These are phyloP conservation scores for Diacarnus erythraeanus DNA, from an alignment of 37 sponge, comb jelly and placozoan species.

Conservation along the genomic window DNA sequence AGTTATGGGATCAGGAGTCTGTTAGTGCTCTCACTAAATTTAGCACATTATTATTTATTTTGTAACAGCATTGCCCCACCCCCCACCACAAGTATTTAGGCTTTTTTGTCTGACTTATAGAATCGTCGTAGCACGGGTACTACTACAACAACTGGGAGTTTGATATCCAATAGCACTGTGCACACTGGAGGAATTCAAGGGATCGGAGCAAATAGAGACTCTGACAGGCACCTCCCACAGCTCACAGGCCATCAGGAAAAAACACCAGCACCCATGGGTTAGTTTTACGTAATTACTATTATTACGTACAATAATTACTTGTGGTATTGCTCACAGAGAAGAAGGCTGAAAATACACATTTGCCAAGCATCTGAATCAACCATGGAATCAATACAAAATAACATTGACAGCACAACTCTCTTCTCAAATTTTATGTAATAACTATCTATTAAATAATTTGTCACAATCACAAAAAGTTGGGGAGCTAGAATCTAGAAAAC, in stretches of 20 bases:
- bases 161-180: not conserved
- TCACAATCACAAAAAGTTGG: too few relatives aligned
- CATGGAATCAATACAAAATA: not conserved
- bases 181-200: not conserved
- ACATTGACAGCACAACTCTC: not conserved
- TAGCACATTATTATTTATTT: too few relatives aligned
- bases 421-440: not conserved
- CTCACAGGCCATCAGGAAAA: constrained; percentile 40
- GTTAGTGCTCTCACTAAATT: too few relatives aligned
- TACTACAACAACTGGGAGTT: not conserved
- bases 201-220: not conserved
- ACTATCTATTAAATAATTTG: too few relatives aligned
- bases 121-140: not conserved
- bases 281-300: too few relatives aligned
- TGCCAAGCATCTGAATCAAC: constrained; percentile 43
- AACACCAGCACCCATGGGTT: constrained; percentile 9
- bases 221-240: constrained; percentile 50
- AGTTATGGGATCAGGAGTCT: too few relatives aligned
- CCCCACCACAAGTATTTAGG: not conserved
- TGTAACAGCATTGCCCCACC: not conserved
- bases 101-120: not conserved
- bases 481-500: too few relatives aligned
- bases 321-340: too few relatives aligned
- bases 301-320: too few relatives aligned
- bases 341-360: constrained; percentile 51